Evolutionary conservation across 2,797 vertebrate genomes (phyloP).

Genomic region (Pelochelys cantorii): DNA sequence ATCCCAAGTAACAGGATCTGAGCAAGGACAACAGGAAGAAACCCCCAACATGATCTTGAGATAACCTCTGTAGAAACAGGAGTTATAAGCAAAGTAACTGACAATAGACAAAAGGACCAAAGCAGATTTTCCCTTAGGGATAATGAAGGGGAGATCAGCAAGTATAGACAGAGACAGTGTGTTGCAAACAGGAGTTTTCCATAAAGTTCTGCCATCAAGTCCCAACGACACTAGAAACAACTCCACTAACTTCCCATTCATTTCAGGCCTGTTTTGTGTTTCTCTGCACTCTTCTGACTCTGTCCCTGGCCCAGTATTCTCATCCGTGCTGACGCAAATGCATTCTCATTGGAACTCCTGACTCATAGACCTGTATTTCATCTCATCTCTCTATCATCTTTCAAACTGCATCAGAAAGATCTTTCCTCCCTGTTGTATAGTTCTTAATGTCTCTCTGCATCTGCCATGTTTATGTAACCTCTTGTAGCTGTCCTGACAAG

Average conservation of each 20-base stretch:
- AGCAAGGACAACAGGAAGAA: accelerated
- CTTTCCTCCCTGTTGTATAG: not conserved
- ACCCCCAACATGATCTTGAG: not conserved
- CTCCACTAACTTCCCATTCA: not conserved
- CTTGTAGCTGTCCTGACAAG: slow-evolving; percentile 11
- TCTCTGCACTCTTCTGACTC: not conserved
- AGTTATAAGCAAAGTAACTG: not conserved
- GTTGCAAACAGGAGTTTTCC: not conserved
- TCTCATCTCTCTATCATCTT: not conserved
- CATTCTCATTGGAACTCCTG: not conserved
- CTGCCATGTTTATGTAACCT: slow-evolving; percentile 45
- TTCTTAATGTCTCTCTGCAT: slow-evolving; percentile 1
- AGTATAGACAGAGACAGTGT: not conserved
- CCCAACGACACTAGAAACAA: not conserved
- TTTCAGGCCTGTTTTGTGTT: not conserved
- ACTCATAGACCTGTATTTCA: accelerated
- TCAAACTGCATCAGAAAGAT: accelerated
- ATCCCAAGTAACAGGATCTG: not conserved
- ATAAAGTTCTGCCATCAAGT: not conserved
- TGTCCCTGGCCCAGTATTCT: accelerated
- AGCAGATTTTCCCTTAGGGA: not conserved
- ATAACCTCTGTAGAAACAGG: not conserved
- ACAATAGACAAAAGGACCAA: not conserved
- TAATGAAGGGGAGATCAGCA: not conserved
- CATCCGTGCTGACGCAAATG: not conserved